These are phyloP conservation scores for Silurus glanis DNA, from an alignment of 2,113 vertebrate genomes.

Conservation along the genomic window DNA sequence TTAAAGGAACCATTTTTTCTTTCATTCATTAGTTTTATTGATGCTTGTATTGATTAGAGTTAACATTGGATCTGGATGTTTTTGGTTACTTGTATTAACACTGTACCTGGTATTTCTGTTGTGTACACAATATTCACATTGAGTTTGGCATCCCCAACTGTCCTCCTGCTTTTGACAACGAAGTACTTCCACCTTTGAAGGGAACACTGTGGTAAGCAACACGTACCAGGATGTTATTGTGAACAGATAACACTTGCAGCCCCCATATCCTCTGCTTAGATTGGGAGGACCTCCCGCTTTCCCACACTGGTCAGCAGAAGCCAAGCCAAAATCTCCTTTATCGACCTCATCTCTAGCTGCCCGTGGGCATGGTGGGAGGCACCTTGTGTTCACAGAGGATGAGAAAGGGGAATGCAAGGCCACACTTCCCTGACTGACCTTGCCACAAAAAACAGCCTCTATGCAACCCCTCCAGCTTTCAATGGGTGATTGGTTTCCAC, in stretches of 20 bases:
- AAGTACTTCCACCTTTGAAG: slow-evolving; percentile 18
- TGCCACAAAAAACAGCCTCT: slow-evolving; percentile 30
- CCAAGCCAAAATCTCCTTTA: slow-evolving; percentile 26
- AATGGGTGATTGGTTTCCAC: slow-evolving; percentile 11
- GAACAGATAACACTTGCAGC: slow-evolving; percentile 52
- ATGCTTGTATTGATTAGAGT: background rate
- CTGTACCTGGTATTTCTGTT: background rate
- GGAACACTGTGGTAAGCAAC: slow-evolving; percentile 44
- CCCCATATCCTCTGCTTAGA: slow-evolving; percentile 43
- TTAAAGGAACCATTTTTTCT: too few relatives aligned
- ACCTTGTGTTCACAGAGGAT: background rate
- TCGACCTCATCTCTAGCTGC: slow-evolving; percentile 8
- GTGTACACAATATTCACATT: background rate
- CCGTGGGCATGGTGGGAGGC: slow-evolving; percentile 22
- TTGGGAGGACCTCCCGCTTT: slow-evolving; percentile 40
- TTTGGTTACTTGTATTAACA: background rate
- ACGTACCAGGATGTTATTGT: slow-evolving; percentile 59
- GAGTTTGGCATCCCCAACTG: background rate
- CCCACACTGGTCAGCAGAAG: slow-evolving; percentile 49
- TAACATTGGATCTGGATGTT: background rate
- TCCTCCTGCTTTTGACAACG: background rate
- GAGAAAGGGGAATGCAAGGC: slow-evolving; percentile 16
- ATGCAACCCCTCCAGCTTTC: slow-evolving; percentile 7
- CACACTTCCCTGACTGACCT: slow-evolving; percentile 9
- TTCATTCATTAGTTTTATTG: background rate